These are phyloP conservation scores for Sinhomidia bicolor DNA, from an alignment of 2,888 invertebrate genomes.

Conservation along the genomic window DNA sequence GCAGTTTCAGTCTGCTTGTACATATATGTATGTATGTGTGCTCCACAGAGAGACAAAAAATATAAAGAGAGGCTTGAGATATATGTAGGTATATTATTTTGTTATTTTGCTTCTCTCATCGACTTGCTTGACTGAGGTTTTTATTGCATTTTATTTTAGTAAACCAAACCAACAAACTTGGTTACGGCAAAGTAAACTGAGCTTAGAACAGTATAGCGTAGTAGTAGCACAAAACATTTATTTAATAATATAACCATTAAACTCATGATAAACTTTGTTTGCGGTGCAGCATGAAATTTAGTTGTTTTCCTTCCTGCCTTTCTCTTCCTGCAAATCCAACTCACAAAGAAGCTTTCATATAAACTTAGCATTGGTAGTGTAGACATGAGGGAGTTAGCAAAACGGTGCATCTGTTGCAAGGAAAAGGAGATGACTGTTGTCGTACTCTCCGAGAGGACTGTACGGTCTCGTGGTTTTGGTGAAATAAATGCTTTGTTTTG, in stretches of 20 bases:
- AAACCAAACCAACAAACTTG: neutral
- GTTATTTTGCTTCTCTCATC: slow-evolving; percentile 39
- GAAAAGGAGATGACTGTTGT: neutral
- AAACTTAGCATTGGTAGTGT: neutral
- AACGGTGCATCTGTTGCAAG: slow-evolving; percentile 49
- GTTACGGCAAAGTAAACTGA: too few relatives aligned
- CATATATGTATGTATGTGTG: neutral
- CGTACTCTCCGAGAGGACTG: too few relatives aligned
- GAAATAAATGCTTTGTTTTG: slow-evolving; percentile 40
- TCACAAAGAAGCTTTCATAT: neutral
- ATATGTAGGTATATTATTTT: too few relatives aligned
- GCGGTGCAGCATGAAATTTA: neutral
- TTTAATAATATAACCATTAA: neutral
- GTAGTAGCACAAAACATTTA: neutral
- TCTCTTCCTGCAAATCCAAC: neutral
- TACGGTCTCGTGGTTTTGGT: neutral
- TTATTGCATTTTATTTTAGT: slow-evolving; percentile 60
- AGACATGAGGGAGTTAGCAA: neutral
- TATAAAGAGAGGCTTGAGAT: slow-evolving; percentile 14
- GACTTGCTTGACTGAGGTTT: slow-evolving; percentile 49
- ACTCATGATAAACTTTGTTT: slow-evolving; percentile 16
- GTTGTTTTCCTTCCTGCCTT: neutral
- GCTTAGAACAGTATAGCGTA: too few relatives aligned
- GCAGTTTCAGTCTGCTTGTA: too few relatives aligned
- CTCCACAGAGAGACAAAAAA: neutral